Conservation (phyloP, 2,113 vertebrate species). For the Genyomyrus donnyi region DNA sequence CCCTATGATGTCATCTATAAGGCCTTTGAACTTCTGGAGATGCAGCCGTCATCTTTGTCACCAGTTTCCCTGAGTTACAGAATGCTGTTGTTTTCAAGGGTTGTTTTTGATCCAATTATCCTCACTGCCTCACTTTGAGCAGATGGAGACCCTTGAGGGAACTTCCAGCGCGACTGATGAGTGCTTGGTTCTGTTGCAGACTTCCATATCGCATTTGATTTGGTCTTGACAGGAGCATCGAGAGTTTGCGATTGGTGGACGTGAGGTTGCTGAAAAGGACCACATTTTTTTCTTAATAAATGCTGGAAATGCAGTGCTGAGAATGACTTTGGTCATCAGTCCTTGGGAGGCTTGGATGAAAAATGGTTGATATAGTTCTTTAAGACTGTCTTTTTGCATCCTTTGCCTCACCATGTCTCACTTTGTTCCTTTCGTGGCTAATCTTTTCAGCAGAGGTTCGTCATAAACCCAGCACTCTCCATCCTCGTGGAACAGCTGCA, state of each 20-base stretch:
- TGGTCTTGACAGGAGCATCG: conserved; percentile 37
- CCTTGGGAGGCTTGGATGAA: conserved; percentile 61
- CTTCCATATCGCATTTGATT: conserved; percentile 24
- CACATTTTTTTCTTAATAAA: conserved; percentile 38
- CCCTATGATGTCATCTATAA: conserved; percentile 45
- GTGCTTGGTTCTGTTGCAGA: conserved; percentile 31
- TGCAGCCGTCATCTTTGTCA: conserved; percentile 59
- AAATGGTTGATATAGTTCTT: not conserved
- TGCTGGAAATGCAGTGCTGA: conserved; percentile 63
- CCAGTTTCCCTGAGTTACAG: conserved; percentile 71
- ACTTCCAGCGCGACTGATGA: conserved; percentile 30
- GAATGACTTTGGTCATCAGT: conserved; percentile 52
- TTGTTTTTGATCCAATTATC: conserved; percentile 45
- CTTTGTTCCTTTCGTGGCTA: conserved; percentile 73
- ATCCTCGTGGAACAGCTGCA: conserved; percentile 92
- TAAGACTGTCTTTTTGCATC: conserved; percentile 47
- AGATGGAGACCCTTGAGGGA: conserved; percentile 26
- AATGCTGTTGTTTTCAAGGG: conserved; percentile 52
- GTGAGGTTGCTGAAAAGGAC: conserved; percentile 42
- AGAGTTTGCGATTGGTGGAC: conserved; percentile 33
- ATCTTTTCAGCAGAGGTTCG: conserved; percentile 87
- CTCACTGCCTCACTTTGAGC: conserved; percentile 23
- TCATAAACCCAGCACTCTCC: conserved; percentile 98
- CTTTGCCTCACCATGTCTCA: conserved; percentile 19
- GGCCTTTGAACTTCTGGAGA: conserved; percentile 52